These are phyloP conservation scores for Intoshia linei DNA, from an alignment of 1,140 invertebrate species.

Conservation along the genomic window DNA sequence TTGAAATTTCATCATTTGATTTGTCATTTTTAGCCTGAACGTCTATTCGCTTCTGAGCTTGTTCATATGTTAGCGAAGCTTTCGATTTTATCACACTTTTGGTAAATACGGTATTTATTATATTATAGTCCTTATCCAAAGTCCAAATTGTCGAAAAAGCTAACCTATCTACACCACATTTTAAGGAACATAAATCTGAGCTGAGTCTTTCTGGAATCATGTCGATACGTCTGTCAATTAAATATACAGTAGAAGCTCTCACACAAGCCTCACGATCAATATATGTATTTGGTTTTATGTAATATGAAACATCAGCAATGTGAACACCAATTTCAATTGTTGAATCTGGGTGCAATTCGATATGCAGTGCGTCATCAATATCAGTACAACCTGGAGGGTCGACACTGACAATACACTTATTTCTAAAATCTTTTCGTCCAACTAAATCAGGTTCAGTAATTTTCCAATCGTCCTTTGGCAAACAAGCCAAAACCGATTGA, in stretches of 20 bases:
- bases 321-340: conserved; percentile 33
- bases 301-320: conserved; percentile 24
- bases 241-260: conserved; percentile 22
- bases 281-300: conserved; percentile 19
- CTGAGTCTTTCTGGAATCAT: conserved; percentile 26
- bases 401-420: conserved; percentile 62
- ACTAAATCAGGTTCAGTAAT: conserved; percentile 48
- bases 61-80: conserved; percentile 62
- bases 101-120: conserved; percentile 42
- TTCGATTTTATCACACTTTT: conserved; percentile 56
- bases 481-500: conserved; percentile 54
- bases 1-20: conserved; percentile 40
- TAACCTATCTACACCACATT: conserved; percentile 23
- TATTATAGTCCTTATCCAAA: conserved; percentile 36
- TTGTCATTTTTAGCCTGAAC: conserved; percentile 34
- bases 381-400: conserved; percentile 95
- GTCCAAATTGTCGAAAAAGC: conserved; percentile 25
- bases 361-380: conserved; percentile 85
- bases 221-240: conserved; percentile 24
- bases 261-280: conserved; percentile 19
- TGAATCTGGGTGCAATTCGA: conserved; percentile 34
- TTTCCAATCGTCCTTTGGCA: conserved; percentile 57
- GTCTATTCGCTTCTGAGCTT: conserved; percentile 67
- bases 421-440: conserved; percentile 43
- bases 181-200: conserved; percentile 25